Percentiles rank a stretch among this genome's conserved stretches.
Evolutionary conservation across 2,113 vertebrate genomes (phyloP).

Genomic region (Cheilinus undulatus): DNA sequence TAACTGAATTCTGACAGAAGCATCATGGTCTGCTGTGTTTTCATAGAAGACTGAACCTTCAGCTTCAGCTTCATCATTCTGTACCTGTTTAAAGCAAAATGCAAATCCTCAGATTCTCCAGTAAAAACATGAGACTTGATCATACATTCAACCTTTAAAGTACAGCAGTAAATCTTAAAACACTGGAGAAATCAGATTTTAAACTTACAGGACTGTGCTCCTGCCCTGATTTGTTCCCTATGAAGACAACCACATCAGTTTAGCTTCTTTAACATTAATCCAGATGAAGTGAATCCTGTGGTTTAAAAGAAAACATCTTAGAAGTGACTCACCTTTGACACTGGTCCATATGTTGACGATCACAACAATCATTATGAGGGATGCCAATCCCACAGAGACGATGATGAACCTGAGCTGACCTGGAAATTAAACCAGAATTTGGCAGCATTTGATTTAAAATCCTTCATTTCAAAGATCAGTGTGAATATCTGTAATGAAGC

Average conservation of each 20-base stretch:
- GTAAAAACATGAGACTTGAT: too few relatives aligned
- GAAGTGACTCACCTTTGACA: not conserved
- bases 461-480: too few relatives aligned
- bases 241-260: too few relatives aligned
- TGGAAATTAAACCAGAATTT: not conserved
- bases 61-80: not conserved
- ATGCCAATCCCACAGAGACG: not conserved
- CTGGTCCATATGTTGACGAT: not conserved
- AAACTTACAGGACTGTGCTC: not conserved
- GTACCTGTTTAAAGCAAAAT: not conserved
- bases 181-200: not conserved
- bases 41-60: not conserved
- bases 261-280: too few relatives aligned
- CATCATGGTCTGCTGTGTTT: not conserved
- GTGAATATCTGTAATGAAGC: too few relatives aligned
- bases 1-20: not conserved
- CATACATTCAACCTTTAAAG: too few relatives aligned
- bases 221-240: not conserved
- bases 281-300: too few relatives aligned
- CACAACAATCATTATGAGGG: not conserved
- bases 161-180: too few relatives aligned
- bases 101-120: too few relatives aligned
- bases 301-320: too few relatives aligned
- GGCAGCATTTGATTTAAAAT: too few relatives aligned
- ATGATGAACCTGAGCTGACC: not conserved